Conservation (phyloP, 2,797 vertebrate genomes). For the Scyliorhinus canicula region DNA sequence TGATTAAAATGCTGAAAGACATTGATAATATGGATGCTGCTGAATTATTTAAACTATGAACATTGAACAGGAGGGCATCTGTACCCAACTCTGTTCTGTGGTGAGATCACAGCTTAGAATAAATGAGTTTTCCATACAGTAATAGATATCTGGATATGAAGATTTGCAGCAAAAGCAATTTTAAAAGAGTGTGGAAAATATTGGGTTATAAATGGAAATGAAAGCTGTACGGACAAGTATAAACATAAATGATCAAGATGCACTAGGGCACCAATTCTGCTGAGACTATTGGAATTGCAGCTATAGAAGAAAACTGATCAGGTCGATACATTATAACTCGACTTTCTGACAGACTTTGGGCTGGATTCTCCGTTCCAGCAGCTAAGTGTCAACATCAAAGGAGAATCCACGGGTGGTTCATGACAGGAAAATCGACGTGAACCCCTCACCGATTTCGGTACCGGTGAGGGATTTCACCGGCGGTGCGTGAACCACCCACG, state of each 20-base stretch:
- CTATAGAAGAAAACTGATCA: background rate
- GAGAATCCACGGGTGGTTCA: no score
- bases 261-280: background rate
- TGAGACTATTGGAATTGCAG: background rate
- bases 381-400: no score
- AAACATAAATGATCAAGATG: background rate
- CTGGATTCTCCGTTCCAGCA: no score
- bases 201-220: background rate
- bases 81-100: background rate
- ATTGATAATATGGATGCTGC: background rate
- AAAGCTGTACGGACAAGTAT: background rate
- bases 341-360: background rate
- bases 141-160: background rate
- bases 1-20: background rate
- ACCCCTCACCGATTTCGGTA: no score
- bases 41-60: background rate
- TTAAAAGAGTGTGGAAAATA: background rate
- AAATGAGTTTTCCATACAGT: background rate
- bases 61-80: background rate
- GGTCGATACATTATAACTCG: background rate
- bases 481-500: no score
- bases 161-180: background rate
- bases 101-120: background rate
- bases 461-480: no score
- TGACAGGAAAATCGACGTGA: no score